A percentile compares a stretch with the other conserved stretches of the same genome.
These are phyloP conservation scores for Istiophorus platypterus DNA, from an alignment of 2,113 vertebrate species.

Conservation along the genomic window DNA sequence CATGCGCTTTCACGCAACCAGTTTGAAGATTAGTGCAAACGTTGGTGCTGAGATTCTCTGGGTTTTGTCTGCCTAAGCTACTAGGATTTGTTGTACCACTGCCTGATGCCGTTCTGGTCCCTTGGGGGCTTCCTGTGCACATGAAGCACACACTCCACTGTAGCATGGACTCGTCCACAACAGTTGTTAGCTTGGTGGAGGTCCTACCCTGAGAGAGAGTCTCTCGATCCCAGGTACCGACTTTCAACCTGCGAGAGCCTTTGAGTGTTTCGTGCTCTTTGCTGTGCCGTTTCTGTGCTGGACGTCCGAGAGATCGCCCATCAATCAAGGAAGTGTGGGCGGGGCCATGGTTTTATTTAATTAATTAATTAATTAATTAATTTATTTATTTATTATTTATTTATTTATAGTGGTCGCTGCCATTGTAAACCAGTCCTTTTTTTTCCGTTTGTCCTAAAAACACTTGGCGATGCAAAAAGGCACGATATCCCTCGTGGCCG, in stretches of 20 bases:
- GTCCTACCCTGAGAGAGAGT: background rate
- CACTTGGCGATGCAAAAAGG: background rate
- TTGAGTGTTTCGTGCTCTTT: background rate
- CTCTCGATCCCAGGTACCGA: background rate
- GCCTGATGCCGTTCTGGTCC: no score
- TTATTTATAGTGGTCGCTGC: no score
- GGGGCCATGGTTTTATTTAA: no score
- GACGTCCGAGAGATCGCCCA: background rate
- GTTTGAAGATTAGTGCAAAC: conserved; percentile 24
- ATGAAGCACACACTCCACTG: background rate
- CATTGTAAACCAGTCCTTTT: background rate
- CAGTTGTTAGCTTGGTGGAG: background rate
- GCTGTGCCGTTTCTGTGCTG: background rate
- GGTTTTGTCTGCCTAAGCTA: conserved; percentile 9
- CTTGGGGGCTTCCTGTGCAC: no score
- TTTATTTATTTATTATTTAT: no score
- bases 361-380: no score
- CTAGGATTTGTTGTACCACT: conserved; percentile 16
- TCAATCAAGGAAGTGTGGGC: background rate
- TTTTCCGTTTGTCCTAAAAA: background rate
- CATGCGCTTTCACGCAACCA: conserved; percentile 30
- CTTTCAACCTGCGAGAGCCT: background rate
- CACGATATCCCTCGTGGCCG: background rate
- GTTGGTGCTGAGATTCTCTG: background rate
- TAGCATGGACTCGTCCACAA: background rate